A percentile compares a stretch with the other conserved stretches of the same genome.
phyloP scores from a whole-genome alignment of 2,797 vertebrate species.

The Peromyscus melanophrys region DNA sequence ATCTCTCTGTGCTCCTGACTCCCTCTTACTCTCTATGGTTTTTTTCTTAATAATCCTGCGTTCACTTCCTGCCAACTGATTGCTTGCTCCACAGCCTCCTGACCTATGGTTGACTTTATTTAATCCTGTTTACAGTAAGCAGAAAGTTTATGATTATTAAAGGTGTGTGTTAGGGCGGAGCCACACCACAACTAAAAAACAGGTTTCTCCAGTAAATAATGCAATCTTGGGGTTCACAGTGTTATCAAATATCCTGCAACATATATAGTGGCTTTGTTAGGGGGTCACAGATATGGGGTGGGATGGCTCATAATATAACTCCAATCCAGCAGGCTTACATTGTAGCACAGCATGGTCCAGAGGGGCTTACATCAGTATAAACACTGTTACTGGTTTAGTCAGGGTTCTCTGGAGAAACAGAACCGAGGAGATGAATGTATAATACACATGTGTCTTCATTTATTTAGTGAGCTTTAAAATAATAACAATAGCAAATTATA shows the following conservation, averaged over 20 bases:
- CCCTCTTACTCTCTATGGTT: background rate
- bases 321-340: too few relatives aligned
- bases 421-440: background rate
- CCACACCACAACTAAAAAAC: background rate
- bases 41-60: background rate
- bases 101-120: background rate
- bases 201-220: background rate
- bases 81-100: background rate
- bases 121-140: background rate
- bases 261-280: background rate
- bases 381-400: background rate
- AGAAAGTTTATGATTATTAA: background rate
- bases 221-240: background rate
- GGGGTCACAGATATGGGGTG: accelerated
- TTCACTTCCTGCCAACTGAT: background rate
- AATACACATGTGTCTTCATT: background rate
- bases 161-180: background rate
- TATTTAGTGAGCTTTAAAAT: background rate
- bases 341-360: background rate
- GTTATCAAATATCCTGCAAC: background rate
- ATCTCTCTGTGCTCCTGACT: background rate
- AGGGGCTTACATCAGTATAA: too few relatives aligned
- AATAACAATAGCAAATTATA: background rate
- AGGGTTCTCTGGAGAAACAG: background rate
- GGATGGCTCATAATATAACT: accelerated